phyloP scores from a whole-genome alignment of 2,797 vertebrate genomes.

The Leptatherina wallacei region DNA sequence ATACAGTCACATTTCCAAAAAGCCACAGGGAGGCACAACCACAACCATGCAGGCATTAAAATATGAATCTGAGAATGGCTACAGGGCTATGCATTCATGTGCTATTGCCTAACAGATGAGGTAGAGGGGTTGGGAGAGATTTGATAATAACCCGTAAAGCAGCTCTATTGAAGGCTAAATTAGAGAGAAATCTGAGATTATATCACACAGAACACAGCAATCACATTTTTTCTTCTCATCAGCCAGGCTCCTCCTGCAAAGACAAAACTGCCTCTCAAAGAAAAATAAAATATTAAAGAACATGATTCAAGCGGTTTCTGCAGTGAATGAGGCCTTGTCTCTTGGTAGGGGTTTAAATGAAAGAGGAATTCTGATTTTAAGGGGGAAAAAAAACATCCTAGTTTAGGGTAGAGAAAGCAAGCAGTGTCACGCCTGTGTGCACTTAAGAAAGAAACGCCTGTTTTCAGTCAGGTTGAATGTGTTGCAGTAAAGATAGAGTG shows the following conservation, averaged over 20 bases:
- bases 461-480: slow-evolving; percentile 46
- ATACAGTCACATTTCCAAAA: slow-evolving; percentile 41
- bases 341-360: slow-evolving; percentile 53
- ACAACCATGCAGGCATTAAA: slow-evolving; percentile 52
- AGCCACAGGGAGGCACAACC: slow-evolving; percentile 51
- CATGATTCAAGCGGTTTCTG: slow-evolving; percentile 51
- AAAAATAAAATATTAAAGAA: slow-evolving; percentile 44
- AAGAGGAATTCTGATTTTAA: slow-evolving; percentile 60
- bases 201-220: slow-evolving; percentile 36
- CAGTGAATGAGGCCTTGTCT: slow-evolving; percentile 56
- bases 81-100: slow-evolving; percentile 42
- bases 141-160: slow-evolving; percentile 66
- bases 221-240: slow-evolving; percentile 49
- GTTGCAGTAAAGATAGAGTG: slow-evolving; percentile 30
- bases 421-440: slow-evolving; percentile 42
- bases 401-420: slow-evolving; percentile 50
- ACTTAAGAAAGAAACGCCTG: slow-evolving; percentile 42
- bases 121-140: slow-evolving; percentile 52
- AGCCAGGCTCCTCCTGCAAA: slow-evolving; percentile 24
- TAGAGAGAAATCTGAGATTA: slow-evolving; percentile 50
- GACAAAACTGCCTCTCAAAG: slow-evolving; percentile 29
- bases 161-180: slow-evolving; percentile 61
- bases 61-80: slow-evolving; percentile 43
- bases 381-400: slow-evolving; percentile 33
- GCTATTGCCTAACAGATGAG: slow-evolving; percentile 61